phyloP scores from a whole-genome alignment of 2,888 invertebrate species.

The Odontocerum albicorne region DNA sequence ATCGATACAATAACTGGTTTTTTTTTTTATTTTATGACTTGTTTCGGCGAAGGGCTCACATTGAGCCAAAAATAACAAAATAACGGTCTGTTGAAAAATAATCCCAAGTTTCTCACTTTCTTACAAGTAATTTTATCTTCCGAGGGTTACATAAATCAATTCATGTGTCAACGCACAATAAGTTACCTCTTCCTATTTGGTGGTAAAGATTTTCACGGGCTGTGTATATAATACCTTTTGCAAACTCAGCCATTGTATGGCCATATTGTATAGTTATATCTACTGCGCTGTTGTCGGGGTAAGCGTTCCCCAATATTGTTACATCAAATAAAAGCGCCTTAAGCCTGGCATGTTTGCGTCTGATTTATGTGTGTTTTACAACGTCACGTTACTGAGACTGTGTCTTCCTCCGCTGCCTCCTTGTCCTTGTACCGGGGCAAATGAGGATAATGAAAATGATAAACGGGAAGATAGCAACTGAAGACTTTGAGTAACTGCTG shows the following conservation, averaged over 20 bases:
- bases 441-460: constrained; percentile 36
- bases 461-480: constrained; percentile 32
- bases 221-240: constrained; percentile 15
- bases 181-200: constrained; percentile 6
- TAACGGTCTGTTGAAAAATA: no score
- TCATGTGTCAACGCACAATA: constrained; percentile 9
- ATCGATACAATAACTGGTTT: no score
- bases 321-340: constrained; percentile 30
- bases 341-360: constrained; percentile 30
- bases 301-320: constrained; percentile 31
- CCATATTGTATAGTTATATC: constrained; percentile 4
- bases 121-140: no score
- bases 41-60: no score
- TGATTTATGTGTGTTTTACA: constrained; percentile 34
- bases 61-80: no score
- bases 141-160: constrained; percentile 2
- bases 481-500: constrained; percentile 34
- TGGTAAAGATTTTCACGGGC: constrained; percentile 6
- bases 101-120: no score
- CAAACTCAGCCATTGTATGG: constrained; percentile 18
- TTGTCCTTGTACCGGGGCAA: constrained; percentile 12
- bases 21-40: no score
- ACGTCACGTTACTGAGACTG: constrained; percentile 17
- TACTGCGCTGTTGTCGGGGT: constrained; percentile 12
- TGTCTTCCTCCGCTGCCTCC: constrained; percentile 1